These are phyloP conservation scores for Beaufortia kweichowensis DNA, from an alignment of 2,113 vertebrate genomes.

Conservation along the genomic window DNA sequence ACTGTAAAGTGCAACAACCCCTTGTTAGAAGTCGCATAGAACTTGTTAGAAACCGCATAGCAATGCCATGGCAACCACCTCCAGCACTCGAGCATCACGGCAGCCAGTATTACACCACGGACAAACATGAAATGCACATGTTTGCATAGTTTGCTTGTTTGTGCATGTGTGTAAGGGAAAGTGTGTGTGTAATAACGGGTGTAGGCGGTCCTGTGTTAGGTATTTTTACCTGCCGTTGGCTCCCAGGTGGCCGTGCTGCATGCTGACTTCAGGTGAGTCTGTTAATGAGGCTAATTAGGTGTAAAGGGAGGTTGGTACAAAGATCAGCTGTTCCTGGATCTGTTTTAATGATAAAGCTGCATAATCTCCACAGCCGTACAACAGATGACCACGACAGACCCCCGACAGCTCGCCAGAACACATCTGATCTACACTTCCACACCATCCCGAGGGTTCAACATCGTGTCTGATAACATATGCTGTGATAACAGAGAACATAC, in stretches of 20 bases:
- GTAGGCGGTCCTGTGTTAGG: conserved; percentile 62
- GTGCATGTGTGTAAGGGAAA: not conserved
- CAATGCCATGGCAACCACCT: no score
- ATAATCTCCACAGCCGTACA: conserved; percentile 88
- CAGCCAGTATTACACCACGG: no score
- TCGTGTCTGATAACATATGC: conserved; percentile 29
- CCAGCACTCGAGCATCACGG: no score
- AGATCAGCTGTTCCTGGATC: conserved; percentile 91
- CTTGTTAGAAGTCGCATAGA: no score
- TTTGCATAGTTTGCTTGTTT: not conserved
- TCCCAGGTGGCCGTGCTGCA: conserved; percentile 76
- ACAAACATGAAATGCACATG: no score
- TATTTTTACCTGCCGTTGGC: conserved; percentile 82
- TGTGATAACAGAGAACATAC: not conserved
- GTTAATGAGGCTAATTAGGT: conserved; percentile 97
- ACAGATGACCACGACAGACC: conserved; percentile 81
- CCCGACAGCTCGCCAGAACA: conserved; percentile 55
- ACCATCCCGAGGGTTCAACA: conserved; percentile 4
- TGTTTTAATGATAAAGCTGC: conserved; percentile 89
- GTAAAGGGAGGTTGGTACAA: conserved; percentile 88
- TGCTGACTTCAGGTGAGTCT: conserved; percentile 78
- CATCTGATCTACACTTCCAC: conserved; percentile 71
- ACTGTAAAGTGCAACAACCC: no score
- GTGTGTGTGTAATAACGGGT: conserved; percentile 37
- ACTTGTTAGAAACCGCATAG: no score